phyloP scores from a whole-genome alignment of 2,888 invertebrate genomes.

The Philereme transversata region DNA sequence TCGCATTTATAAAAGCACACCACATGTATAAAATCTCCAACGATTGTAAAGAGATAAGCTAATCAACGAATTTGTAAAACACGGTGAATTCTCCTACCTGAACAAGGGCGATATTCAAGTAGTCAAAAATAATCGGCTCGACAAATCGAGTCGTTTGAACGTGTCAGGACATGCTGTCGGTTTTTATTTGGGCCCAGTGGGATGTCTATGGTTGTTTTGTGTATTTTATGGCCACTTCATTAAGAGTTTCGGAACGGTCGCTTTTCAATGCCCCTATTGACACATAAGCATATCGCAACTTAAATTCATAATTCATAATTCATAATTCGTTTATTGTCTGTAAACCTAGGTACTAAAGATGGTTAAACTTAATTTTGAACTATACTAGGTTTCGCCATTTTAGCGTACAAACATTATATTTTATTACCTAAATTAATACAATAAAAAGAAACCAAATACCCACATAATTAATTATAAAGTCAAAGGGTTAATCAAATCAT shows the following conservation, averaged over 20 bases:
- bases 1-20: constrained; percentile 12
- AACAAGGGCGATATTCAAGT: constrained; percentile 41
- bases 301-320: too few relatives aligned
- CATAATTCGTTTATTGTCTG: too few relatives aligned
- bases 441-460: too few relatives aligned
- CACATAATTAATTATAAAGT: too few relatives aligned
- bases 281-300: too few relatives aligned
- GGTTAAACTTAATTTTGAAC: too few relatives aligned
- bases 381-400: too few relatives aligned
- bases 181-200: constrained; percentile 72
- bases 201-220: constrained; percentile 74
- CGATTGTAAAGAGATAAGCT: constrained; percentile 54
- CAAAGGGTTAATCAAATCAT: too few relatives aligned
- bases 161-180: constrained; percentile 76
- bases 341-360: too few relatives aligned
- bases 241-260: constrained; percentile 62
- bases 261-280: constrained; percentile 63
- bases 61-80: constrained; percentile 71
- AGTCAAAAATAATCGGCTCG: constrained; percentile 67
- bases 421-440: too few relatives aligned
- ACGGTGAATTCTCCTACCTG: constrained; percentile 64
- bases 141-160: constrained; percentile 76
- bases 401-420: too few relatives aligned
- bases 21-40: constrained; percentile 32
- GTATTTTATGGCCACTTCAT: constrained; percentile 76